A percentile compares a stretch with the other conserved stretches of the same genome.
phyloP scores from a whole-genome alignment of 2,113 vertebrate species.

The Malurus melanocephalus region DNA sequence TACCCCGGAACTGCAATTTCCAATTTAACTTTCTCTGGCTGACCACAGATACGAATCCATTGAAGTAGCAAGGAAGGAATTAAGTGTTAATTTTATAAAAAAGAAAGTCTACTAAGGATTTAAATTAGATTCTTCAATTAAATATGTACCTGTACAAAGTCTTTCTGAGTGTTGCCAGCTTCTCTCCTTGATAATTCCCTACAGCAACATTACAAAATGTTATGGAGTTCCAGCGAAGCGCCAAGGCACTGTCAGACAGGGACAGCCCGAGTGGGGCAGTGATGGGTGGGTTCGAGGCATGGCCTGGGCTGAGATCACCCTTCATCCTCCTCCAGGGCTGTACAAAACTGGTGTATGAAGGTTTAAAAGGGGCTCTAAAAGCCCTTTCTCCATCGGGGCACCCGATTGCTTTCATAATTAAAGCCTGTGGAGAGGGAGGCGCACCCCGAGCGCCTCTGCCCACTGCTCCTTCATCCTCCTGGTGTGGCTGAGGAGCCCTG shows the following conservation, averaged over 20 bases:
- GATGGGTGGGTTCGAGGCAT: background rate
- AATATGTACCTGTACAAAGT: slow-evolving; percentile 1
- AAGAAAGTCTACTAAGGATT: background rate
- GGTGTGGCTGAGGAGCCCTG: background rate
- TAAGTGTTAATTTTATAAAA: slow-evolving; percentile 15
- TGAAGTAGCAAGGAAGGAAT: slow-evolving; percentile 1
- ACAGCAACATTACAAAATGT: background rate
- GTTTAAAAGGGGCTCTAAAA: background rate
- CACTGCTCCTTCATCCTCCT: background rate
- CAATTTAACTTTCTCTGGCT: background rate
- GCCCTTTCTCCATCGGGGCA: background rate
- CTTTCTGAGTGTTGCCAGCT: background rate
- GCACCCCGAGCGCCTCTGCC: no score
- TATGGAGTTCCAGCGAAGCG: background rate
- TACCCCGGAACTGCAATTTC: background rate
- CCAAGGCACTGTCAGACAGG: background rate
- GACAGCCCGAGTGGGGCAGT: rapidly evolving
- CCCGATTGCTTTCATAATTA: background rate
- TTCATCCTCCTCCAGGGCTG: background rate
- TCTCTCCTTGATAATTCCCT: background rate
- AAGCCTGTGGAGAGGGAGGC: background rate
- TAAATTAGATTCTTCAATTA: slow-evolving; percentile 41
- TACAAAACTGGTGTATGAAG: rapidly evolving
- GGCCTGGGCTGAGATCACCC: background rate
- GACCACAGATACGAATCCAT: background rate